Base-by-base conservation (phyloP, 1,140 invertebrate species). In the Archivesica marissinica region DNA sequence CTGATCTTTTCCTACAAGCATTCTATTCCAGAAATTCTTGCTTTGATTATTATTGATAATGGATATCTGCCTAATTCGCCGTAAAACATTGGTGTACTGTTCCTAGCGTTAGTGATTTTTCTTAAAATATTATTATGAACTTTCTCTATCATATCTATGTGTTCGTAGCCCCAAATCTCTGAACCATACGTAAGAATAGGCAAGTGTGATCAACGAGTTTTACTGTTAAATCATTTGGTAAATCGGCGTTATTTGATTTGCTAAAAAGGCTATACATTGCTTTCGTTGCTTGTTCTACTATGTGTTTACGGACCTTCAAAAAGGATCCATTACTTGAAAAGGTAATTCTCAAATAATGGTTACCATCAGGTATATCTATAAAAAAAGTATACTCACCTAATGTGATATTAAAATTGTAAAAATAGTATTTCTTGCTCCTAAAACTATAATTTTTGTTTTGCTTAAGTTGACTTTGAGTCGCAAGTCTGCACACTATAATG, bases 251-350 rank as follows among this genome's bases (percentile, higher is more conserved):
- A 70, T 41, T 39, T 7, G 15, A 33, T 39, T 28, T 13, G 39
- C n/a, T 25, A n/a, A 20, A 41, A 13, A 70, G 33, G 2, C 7
- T n/a, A 39, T 70, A 11, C 38, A 70, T 7, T 6, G 66, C 66
- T 41, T 70, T 70, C 9, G 39, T 70, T 39, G 66, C 33, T 41
- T 70, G 75, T 41, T 78, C 30, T 20, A 20, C 25, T 17, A 78
- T 20, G 35, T 78, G 75, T 28, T 78, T 78, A 4, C 75, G 13
- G 38, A 38, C 52, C 11, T 61, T 78, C 17, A 78, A 38, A 25
- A 78, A 78, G 15, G 75, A 78, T 23, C 75, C 75, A 28, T 59
- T 61, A 44, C 56, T 78, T 11, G 75, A 61, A 2, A 78, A 78
- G 56, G 75, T 78, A 28, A 78, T 13, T 25, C 75, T 39, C n/a